phyloP scores from a whole-genome alignment of 1,140 invertebrate species.

The Macrostomum lignano region DNA sequence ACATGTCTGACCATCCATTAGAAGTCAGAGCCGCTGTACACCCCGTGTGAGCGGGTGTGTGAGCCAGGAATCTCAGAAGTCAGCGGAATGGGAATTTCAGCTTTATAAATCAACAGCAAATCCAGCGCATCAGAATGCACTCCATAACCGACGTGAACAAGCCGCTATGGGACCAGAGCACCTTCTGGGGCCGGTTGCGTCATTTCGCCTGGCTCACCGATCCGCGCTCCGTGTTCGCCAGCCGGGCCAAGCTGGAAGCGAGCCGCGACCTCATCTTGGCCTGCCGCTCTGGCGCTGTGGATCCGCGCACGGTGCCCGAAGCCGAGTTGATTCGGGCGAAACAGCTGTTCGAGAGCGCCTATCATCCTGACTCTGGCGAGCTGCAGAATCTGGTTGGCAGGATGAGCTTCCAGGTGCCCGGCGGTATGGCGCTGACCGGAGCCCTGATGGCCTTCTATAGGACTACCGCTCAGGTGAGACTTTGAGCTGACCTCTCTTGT shows the following conservation, averaged over 20 bases:
- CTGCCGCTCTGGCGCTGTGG: slow-evolving; percentile 33
- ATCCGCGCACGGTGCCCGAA: slow-evolving; percentile 35
- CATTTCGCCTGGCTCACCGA: slow-evolving; percentile 23
- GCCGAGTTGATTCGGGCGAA: slow-evolving; percentile 61
- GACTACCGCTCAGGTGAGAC: slow-evolving; percentile 29
- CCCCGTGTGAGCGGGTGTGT: too few relatives aligned
- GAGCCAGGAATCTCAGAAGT: too few relatives aligned
- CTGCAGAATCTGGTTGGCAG: slow-evolving; percentile 77
- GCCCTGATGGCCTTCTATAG: slow-evolving; percentile 24
- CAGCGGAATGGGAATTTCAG: too few relatives aligned
- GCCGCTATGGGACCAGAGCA: slow-evolving; percentile 16
- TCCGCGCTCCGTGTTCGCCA: slow-evolving; percentile 13
- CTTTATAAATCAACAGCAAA: too few relatives aligned
- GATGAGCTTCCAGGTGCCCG: slow-evolving; percentile 93
- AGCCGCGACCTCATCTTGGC: too few relatives aligned
- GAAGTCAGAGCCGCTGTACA: too few relatives aligned
- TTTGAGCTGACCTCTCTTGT: too few relatives aligned
- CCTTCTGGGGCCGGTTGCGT: slow-evolving; percentile 16
- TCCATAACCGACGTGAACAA: slow-evolving; percentile 14
- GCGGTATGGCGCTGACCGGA: slow-evolving; percentile 62
- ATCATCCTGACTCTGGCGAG: slow-evolving; percentile 87
- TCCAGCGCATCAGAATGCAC: too few relatives aligned
- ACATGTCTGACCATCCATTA: too few relatives aligned
- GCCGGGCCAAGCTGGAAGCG: too few relatives aligned
- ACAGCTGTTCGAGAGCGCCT: slow-evolving; percentile 72